Conservation (phyloP, 2,888 invertebrate genomes). For the Latrodectus elegans region DNA sequence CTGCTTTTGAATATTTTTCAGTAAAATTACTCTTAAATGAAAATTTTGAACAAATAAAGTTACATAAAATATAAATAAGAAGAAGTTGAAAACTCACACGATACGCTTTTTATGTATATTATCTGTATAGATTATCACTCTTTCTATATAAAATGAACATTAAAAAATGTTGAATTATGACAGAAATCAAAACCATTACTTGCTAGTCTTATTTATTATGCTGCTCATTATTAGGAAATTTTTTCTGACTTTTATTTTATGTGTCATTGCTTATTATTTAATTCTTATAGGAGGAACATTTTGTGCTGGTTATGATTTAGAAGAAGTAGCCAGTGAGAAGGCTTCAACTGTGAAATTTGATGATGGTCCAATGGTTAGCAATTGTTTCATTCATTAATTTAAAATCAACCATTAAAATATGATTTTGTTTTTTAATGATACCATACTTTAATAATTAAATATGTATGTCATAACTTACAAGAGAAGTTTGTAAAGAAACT, state of each 20-base stretch:
- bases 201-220: background rate
- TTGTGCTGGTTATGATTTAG: constrained; percentile 92
- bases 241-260: background rate
- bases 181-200: background rate
- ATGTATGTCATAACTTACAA: no score
- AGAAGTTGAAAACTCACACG: no score
- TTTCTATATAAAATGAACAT: background rate
- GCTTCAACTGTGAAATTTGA: constrained; percentile 14
- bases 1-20: no score
- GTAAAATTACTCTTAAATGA: no score
- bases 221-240: background rate
- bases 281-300: constrained; percentile 86
- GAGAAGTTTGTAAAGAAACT: no score
- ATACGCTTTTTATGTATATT: background rate
- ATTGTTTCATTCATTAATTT: background rate
- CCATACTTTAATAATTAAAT: no score
- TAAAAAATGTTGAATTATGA: background rate
- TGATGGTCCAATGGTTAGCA: constrained; percentile 78
- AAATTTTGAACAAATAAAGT: no score
- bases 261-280: background rate
- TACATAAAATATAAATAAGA: no score
- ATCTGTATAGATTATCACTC: background rate
- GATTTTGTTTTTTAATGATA: background rate
- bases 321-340: constrained; percentile 79
- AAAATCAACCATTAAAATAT: background rate